Evolutionary conservation across 2,113 vertebrate species (phyloP), one percentile per base, ranked within the genome.

Genomic region (Diadophis punctatus): DNA sequence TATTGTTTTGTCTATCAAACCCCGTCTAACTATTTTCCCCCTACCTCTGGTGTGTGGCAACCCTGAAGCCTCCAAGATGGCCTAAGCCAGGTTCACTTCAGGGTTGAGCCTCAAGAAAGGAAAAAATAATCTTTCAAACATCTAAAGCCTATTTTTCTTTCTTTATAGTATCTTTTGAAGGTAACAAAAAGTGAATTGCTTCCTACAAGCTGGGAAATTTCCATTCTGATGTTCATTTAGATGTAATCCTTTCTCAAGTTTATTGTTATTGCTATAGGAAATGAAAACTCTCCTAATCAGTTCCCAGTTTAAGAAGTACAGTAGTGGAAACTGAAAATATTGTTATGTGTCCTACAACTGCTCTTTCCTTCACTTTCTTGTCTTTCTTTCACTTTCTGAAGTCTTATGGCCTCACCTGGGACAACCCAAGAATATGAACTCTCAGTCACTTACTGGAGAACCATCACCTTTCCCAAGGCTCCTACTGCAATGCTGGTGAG

Each of bases 401-500:
- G 18, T 80, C 34, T 80, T 22, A 80, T 3, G 18, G 34, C 18
- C 68, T 8, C 34, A 9, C 8, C 27, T 68, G 52, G 52, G 4
- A 34, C 43, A 56, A n/a, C 20, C 25, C 25, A 86, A 86, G 39
- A 48, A 12, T 1, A 56, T 4, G 5, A 34, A 10, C 30, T 85
- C n/a, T 51, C 0, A 0, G 56, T 39, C 80, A 94, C 88, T 95
- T 96, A 99, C 98, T 97, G 97, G n/a, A 99, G 95, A 52, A 98
- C 74, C 6, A 98, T 53, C 74, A 97, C 97, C 0, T 86, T 80
- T 34, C 98, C 97, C 88, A 96, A 93, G 9, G 98, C 97, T 91
- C 98, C 98, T 0, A 99, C 95, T 25, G 96, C 96, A 48, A 98
- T 94, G 89, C 97, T 98, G 1, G 95, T 95, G 55, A 98, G 97